Conservation (phyloP, 2,113 vertebrate species). For the Sinocyclocheilus grahami region DNA sequence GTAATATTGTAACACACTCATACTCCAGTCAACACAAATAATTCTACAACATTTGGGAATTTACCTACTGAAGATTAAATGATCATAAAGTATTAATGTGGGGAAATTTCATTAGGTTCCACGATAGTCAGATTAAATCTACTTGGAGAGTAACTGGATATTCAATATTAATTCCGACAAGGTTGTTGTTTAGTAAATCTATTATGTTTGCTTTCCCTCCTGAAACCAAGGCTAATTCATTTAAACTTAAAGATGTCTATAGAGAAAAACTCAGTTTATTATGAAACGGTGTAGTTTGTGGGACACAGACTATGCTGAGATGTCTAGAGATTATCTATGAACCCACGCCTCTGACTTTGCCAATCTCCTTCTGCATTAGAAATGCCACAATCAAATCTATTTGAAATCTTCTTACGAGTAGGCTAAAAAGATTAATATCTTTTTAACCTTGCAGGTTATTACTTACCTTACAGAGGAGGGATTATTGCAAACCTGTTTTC, state of each 20-base stretch:
- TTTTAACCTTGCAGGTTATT: constrained; percentile 58
- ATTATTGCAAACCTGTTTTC: constrained; percentile 47
- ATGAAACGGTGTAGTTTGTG: not conserved
- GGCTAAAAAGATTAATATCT: constrained; percentile 61
- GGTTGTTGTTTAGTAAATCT: constrained; percentile 4
- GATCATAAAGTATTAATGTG: constrained; percentile 68
- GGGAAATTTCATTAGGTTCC: constrained; percentile 73
- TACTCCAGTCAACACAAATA: constrained; percentile 79
- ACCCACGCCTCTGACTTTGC: constrained; percentile 43
- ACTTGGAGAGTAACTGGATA: constrained; percentile 33
- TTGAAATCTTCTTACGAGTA: constrained; percentile 58
- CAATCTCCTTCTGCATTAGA: constrained; percentile 60
- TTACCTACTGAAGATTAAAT: constrained; percentile 87
- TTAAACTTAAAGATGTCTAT: constrained; percentile 15
- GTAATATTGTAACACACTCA: constrained; percentile 85
- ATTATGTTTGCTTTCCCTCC: not conserved
- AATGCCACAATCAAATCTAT: constrained; percentile 59
- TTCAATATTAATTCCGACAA: constrained; percentile 28
- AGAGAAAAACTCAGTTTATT: not conserved
- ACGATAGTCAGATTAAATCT: constrained; percentile 51
- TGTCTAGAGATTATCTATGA: constrained; percentile 30
- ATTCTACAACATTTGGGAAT: constrained; percentile 87
- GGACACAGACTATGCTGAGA: constrained; percentile 9
- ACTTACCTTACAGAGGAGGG: constrained; percentile 52
- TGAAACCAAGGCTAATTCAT: constrained; percentile 11